Conservation (phyloP, 1,140 invertebrate species). For the Venturia canescens region DNA sequence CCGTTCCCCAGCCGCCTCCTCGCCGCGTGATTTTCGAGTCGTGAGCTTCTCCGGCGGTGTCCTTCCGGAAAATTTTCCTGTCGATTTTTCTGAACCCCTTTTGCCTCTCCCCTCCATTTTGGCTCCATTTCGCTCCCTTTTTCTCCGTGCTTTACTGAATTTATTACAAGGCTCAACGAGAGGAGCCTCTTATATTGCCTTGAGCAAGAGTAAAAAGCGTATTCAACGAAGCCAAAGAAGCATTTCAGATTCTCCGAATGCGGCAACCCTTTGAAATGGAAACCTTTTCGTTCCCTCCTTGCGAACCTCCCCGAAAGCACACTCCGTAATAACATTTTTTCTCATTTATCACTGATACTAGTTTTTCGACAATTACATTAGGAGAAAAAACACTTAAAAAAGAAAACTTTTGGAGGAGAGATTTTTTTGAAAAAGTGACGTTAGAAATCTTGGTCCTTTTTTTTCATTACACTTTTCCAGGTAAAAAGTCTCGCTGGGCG, state of each 20-base stretch:
- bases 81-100: not conserved
- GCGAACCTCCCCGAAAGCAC: no score
- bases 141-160: not conserved
- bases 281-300: not conserved
- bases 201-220: not conserved
- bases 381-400: not conserved
- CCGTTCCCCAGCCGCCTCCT: no score
- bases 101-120: no score
- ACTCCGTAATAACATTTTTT: not conserved
- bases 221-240: not conserved
- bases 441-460: not conserved
- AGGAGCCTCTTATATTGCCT: not conserved
- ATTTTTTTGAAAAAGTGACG: not conserved
- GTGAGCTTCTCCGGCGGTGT: not conserved
- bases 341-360: not conserved
- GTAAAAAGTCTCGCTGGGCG: not conserved
- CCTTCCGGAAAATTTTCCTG: not conserved
- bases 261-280: not conserved
- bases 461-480: not conserved
- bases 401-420: not conserved
- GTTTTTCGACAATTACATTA: not conserved
- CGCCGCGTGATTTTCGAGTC: not conserved
- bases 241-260: not conserved
- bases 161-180: conserved; percentile 7
- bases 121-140: not conserved